A percentile compares a stretch with the other conserved stretches of the same genome.
These are phyloP conservation scores for Heliconius aoede DNA, from an alignment of 2,888 invertebrate species.

Conservation along the genomic window DNA sequence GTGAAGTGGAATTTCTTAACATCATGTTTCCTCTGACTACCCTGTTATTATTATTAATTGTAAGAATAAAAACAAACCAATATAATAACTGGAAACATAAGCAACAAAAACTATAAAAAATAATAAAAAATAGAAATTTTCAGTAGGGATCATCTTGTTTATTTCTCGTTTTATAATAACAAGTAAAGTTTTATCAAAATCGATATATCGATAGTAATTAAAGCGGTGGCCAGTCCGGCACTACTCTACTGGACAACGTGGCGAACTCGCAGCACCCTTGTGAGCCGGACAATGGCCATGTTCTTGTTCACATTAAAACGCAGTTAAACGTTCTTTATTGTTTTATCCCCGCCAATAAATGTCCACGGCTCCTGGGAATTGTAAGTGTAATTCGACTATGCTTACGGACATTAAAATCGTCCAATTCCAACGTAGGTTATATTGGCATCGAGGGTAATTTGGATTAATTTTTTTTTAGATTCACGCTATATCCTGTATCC, in stretches of 20 bases:
- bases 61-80: too few relatives aligned
- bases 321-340: conserved; percentile 83
- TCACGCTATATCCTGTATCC: too few relatives aligned
- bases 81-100: too few relatives aligned
- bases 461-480: too few relatives aligned
- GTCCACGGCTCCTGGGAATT: conserved; percentile 78
- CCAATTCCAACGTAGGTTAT: conserved; percentile 55
- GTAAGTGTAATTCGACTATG: conserved; percentile 67
- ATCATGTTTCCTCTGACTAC: too few relatives aligned
- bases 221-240: conserved; percentile 21
- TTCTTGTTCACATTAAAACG: conserved; percentile 83
- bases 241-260: conserved; percentile 58
- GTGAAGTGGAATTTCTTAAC: too few relatives aligned
- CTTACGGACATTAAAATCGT: conserved; percentile 67
- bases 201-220: conserved; percentile 54
- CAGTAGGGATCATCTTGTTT: neutral
- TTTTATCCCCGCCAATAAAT: conserved; percentile 81
- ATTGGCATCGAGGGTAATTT: too few relatives aligned
- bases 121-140: too few relatives aligned
- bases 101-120: too few relatives aligned
- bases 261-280: conserved; percentile 74
- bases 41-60: too few relatives aligned
- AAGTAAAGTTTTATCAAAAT: neutral
- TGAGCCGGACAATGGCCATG: conserved; percentile 74
- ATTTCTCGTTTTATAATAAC: neutral